Percentiles rank a stretch among this genome's conserved stretches.
Evolutionary conservation across 2,113 vertebrate species (phyloP).

Genomic region (Gnathonemus longibarbis): DNA sequence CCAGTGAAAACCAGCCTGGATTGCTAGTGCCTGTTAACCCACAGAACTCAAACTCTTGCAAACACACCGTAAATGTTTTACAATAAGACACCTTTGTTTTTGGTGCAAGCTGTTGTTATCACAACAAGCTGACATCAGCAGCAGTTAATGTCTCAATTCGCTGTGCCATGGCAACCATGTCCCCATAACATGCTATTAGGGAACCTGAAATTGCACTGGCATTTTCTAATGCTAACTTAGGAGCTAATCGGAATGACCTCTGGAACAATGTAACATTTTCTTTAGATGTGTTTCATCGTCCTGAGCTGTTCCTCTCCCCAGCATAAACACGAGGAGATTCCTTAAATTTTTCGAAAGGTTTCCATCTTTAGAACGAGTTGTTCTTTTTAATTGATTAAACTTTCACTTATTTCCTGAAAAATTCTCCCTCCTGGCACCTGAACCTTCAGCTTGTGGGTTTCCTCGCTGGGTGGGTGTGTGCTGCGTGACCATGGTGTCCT

Average conservation of each 20-base stretch:
- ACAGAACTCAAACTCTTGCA: neutral
- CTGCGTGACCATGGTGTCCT: neutral
- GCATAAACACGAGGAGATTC: neutral
- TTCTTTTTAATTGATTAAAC: neutral
- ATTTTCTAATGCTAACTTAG: conserved; percentile 36
- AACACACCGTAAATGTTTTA: conserved; percentile 17
- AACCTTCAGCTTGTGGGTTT: neutral
- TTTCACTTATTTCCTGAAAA: neutral
- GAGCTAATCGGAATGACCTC: conserved; percentile 41
- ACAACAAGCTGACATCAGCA: conserved; percentile 43
- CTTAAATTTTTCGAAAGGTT: neutral
- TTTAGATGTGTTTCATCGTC: neutral
- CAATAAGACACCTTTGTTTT: conserved; percentile 39
- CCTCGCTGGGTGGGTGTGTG: neutral
- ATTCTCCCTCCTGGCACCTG: neutral
- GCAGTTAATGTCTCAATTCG: conserved; percentile 26
- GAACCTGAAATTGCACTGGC: conserved; percentile 23
- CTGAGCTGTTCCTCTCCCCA: neutral
- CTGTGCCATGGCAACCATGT: conserved; percentile 51
- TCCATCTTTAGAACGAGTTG: neutral
- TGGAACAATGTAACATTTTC: conserved; percentile 7
- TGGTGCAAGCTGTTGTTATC: conserved; percentile 39
- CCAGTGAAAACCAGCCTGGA: neutral
- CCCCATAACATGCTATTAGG: conserved; percentile 30
- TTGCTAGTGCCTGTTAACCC: neutral